phyloP scores from a whole-genome alignment of 1,140 invertebrate genomes.

The Chymomyza costata region DNA sequence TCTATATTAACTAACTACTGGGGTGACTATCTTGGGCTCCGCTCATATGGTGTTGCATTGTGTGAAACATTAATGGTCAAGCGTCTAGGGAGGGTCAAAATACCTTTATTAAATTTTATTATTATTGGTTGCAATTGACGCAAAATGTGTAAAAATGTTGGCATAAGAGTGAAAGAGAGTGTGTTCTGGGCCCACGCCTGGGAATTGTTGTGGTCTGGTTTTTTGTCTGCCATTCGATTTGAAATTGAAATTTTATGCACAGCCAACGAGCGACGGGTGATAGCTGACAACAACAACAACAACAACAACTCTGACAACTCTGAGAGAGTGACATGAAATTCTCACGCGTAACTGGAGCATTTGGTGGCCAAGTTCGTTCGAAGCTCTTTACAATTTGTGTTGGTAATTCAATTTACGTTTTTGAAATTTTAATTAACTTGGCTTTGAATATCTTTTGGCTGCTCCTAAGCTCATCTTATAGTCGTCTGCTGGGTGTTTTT shows the following conservation, averaged over 20 bases:
- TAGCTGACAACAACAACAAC: too few species aligned
- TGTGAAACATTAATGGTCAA: constrained; percentile 47
- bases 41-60: not conserved
- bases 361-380: constrained; percentile 30
- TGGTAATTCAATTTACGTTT: constrained; percentile 70
- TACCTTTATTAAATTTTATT: constrained; percentile 74
- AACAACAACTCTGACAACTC: too few species aligned
- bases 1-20: not conserved
- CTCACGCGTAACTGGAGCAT: constrained; percentile 72
- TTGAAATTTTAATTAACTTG: constrained; percentile 67
- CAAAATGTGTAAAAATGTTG: constrained; percentile 1
- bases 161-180: not conserved
- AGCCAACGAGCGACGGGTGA: constrained; percentile 11
- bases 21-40: constrained; percentile 10
- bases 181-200: constrained; percentile 14
- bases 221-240: constrained; percentile 24
- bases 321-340: constrained; percentile 41
- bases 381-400: constrained; percentile 57
- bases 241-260: constrained; percentile 67
- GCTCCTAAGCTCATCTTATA: too few species aligned
- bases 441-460: constrained; percentile 30
- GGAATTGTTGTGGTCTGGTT: constrained; percentile 26
- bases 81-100: constrained; percentile 37
- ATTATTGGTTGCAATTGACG: constrained; percentile 67
- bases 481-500: constrained; percentile 5